Evolutionary conservation across 2,888 invertebrate species (phyloP), one percentile per base, ranked within the genome.

Genomic region (Phortica okadai): DNA sequence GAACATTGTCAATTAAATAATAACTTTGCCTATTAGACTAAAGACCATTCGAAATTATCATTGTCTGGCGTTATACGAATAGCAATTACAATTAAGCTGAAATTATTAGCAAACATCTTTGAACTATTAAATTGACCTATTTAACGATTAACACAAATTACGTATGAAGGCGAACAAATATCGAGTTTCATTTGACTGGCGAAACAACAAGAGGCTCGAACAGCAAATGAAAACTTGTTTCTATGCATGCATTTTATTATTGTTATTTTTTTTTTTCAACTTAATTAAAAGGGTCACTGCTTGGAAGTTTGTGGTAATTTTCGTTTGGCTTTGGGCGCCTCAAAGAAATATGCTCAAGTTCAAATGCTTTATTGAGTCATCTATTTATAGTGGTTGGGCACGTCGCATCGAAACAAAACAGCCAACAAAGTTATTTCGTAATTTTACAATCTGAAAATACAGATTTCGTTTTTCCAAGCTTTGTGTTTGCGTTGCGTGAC

Each of bases 41-140:
- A 10, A 45, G 45, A 6, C 7, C 45, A 45, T 45, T 45, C 10
- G 45, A 45, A 45, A 45, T 45, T 45, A 6, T 45, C 45, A 45
- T 45, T 45, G 45, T 45, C 45, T 45, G 45, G 10, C 45, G 10
- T 45, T 45, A 45, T 10, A 10, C 45, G 59, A 59, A 21, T 59
- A 11, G 5, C 21, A 59, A 64, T 16, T 66, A 66, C 66, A 66
- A 66, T 41, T 42, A 16, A 6, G 16, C 14, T 6, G 41, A 66
- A 66, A 66, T 66, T 6, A 41, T 66, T 66, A 44, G 10, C 41
- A 73, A 44, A 73, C 62, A 62, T 73, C 59, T 77, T 79, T 82
- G 83, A 82, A 78, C 83, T 77, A 76, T 4, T 76, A 79, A 76
- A 77, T 82, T 83, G 81, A 84, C 84, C 83, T 72, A 84, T 45